A percentile compares a stretch with the other conserved stretches of the same genome.
phyloP scores from a whole-genome alignment of 2,113 vertebrate genomes.

The Melanotaenia duboulayi region DNA sequence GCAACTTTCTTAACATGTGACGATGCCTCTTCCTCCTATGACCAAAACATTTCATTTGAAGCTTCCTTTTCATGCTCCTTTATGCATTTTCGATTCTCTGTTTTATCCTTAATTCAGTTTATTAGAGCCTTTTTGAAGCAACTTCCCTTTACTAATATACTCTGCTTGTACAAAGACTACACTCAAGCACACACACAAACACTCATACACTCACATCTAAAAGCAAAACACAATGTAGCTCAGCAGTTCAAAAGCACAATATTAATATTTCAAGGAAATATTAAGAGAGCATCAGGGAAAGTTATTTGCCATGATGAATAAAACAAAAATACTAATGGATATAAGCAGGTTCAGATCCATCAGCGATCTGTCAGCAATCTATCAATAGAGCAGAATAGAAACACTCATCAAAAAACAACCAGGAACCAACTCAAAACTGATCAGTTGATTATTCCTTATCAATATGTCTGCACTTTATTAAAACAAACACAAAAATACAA shows the following conservation, averaged over 20 bases:
- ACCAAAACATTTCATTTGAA: conserved; percentile 78
- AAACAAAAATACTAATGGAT: conserved; percentile 67
- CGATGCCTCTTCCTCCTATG: conserved; percentile 66
- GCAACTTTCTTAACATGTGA: conserved; percentile 85
- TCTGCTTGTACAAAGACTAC: background rate
- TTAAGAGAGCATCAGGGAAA: conserved; percentile 54
- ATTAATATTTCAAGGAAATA: conserved; percentile 85
- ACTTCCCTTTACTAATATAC: background rate
- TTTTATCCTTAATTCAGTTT: conserved; percentile 31
- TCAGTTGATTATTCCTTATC: background rate
- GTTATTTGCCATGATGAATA: conserved; percentile 63
- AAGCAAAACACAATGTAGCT: conserved; percentile 19
- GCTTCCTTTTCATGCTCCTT: conserved; percentile 11
- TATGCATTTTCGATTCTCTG: conserved; percentile 64
- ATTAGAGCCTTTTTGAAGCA: conserved; percentile 14
- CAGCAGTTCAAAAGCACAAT: conserved; percentile 54
- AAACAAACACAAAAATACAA: background rate
- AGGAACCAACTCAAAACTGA: background rate
- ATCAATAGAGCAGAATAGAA: conserved; percentile 4
- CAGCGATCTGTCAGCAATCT: conserved; percentile 17
- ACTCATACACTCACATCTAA: conserved; percentile 30
- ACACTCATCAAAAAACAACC: background rate
- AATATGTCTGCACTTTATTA: background rate
- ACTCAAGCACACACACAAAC: background rate
- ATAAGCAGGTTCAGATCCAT: conserved; percentile 38